Conservation (phyloP, 1,140 invertebrate species). For the Halictus rubicundus region DNA sequence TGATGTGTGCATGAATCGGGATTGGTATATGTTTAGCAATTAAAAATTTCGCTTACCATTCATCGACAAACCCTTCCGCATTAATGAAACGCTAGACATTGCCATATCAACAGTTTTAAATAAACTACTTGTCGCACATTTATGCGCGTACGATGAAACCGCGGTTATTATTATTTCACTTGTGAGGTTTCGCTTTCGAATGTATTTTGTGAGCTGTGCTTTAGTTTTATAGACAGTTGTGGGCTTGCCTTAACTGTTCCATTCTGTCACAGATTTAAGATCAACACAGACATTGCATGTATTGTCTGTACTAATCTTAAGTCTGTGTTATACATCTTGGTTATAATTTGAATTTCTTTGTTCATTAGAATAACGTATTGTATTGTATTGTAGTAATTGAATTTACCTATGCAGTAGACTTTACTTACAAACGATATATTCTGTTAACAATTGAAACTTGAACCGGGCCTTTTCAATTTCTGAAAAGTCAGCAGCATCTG, state of each 20-base stretch:
- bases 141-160: slow-evolving; percentile 16
- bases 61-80: slow-evolving; percentile 41
- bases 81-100: slow-evolving; percentile 41
- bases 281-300: too few relatives aligned
- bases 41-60: slow-evolving; percentile 53
- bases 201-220: slow-evolving; percentile 4
- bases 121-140: slow-evolving; percentile 45
- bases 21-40: slow-evolving; percentile 19
- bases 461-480: too few relatives aligned
- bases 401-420: too few relatives aligned
- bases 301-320: too few relatives aligned
- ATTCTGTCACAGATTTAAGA: too few relatives aligned
- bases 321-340: too few relatives aligned
- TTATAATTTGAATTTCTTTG: too few relatives aligned
- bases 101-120: slow-evolving; percentile 52
- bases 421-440: too few relatives aligned
- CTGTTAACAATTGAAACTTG: too few relatives aligned
- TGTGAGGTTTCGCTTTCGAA: slow-evolving; percentile 6
- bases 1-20: slow-evolving; percentile 4
- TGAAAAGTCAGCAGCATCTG: too few relatives aligned
- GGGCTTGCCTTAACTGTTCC: slow-evolving; percentile 1
- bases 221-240: not conserved
- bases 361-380: too few relatives aligned
- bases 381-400: too few relatives aligned
- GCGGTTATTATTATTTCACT: slow-evolving; percentile 33